Base-by-base conservation (phyloP, 1,140 invertebrate species). In the Cydia strobilella region DNA sequence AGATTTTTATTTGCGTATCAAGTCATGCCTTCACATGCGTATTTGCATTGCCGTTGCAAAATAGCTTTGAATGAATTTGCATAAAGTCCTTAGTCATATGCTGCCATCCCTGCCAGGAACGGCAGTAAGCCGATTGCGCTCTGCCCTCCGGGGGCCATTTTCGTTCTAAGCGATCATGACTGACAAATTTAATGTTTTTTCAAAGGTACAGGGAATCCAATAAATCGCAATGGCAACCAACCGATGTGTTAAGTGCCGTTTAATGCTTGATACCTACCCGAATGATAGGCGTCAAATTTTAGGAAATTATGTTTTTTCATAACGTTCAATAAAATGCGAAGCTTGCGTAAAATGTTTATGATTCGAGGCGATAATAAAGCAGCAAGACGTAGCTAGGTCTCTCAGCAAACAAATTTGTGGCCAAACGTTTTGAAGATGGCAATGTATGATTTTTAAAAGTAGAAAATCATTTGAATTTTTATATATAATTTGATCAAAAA, bases 151-250 rank as follows among this genome's bases (percentile, higher is more conserved):
- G 51, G 42, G 72, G 42, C 72, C 42, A 73, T 73, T 73, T 73
- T 73, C 72, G 42, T 73, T 59, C 71, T 59, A 48, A 74, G 31
- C 74, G 71, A 77, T 73, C 35, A 73, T 73, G 74, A 59, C 73
- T 80, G 79, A 77, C 75, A 80, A 82, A 82, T 82, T 78, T 66
- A 78, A 80, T 79, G 76, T 80, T 78, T 77, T 78, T 74, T 59
- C 63, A 76, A 69, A 73, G 72, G 63, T 75, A 69, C 74, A 78
- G 77, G 76, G 77, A 78, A 81, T 79, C 80, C 77, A 82, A 81
- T 83, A 81, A 83, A 81, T 83, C 81, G 79, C 79, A 79, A 80
- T 80, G 45, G 76, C 75, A 76, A 82, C 77, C 79, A 78, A 74
- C 79, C 80, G 79, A 75, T 74, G 73, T 76, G 76, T 66, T 77